Conservation (phyloP, 2,888 invertebrate genomes). For the Tetragonula carbonaria region DNA sequence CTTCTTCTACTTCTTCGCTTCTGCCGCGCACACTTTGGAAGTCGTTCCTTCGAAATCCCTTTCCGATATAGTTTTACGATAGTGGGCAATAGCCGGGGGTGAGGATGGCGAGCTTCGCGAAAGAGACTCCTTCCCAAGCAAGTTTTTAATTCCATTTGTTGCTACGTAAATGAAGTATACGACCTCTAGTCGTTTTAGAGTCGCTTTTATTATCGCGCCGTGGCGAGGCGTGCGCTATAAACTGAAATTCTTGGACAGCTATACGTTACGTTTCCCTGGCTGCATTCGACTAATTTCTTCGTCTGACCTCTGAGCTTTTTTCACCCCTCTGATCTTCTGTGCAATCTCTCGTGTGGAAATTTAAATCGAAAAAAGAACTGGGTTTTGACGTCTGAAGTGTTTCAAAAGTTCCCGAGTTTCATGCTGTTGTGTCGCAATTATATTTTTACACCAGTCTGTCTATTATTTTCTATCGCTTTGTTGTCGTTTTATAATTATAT, state of each 20-base stretch:
- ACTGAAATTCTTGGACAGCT: conserved; percentile 33
- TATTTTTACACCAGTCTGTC: too few relatives aligned
- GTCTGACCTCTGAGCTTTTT: not conserved
- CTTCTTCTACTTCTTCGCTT: conserved; percentile 18
- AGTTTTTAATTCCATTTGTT: conserved; percentile 53
- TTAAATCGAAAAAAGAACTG: not conserved
- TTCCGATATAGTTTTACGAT: conserved; percentile 22
- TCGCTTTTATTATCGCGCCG: conserved; percentile 42
- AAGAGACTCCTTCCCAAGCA: not conserved
- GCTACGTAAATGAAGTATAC: conserved; percentile 54
- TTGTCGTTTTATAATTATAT: too few relatives aligned
- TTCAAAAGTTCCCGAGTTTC: too few relatives aligned
- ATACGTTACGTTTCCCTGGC: not conserved
- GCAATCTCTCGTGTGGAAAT: not conserved
- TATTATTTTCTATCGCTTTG: too few relatives aligned
- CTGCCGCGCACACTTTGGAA: not conserved
- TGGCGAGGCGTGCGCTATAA: conserved; percentile 20
- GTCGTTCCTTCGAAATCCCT: conserved; percentile 21
- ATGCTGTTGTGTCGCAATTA: too few relatives aligned
- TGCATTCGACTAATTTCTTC: conserved; percentile 14
- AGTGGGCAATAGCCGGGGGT: not conserved
- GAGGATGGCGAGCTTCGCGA: not conserved
- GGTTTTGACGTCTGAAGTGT: too few relatives aligned
- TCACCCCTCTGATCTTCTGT: not conserved
- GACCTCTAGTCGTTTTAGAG: conserved; percentile 31